phyloP scores from a whole-genome alignment of 2,888 invertebrate species.

The Tubulanus polymorphus region DNA sequence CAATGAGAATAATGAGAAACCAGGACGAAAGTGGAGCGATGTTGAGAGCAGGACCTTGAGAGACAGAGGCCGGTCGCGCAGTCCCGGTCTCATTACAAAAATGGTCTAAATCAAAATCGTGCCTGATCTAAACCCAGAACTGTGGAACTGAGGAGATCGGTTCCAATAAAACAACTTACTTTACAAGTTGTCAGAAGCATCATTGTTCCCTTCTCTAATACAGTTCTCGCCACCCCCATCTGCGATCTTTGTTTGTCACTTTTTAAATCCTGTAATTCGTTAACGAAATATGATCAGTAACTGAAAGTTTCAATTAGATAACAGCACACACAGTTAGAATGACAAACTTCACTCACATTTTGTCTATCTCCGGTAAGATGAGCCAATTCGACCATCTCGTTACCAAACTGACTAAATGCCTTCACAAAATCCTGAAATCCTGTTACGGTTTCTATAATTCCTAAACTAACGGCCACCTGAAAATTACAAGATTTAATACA shows the following conservation, averaged over 20 bases:
- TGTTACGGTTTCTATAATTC: constrained; percentile 56
- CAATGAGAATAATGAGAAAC: too few species aligned
- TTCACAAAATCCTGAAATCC: constrained; percentile 87
- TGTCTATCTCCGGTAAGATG: constrained; percentile 80
- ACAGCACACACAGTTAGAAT: too few species aligned
- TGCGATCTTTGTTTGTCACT: constrained; percentile 93
- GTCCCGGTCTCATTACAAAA: too few species aligned
- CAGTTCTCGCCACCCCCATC: constrained; percentile 92
- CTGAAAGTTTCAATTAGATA: too few species aligned
- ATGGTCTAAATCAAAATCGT: too few species aligned
- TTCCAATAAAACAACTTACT: constrained; percentile 59
- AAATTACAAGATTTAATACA: constrained; percentile 11
- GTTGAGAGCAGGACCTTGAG: too few species aligned
- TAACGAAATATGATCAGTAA: too few species aligned
- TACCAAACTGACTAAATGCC: constrained; percentile 96
- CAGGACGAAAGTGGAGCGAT: too few species aligned
- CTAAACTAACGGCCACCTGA: constrained; percentile 54
- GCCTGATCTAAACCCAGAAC: too few species aligned
- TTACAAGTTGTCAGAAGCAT: constrained; percentile 96
- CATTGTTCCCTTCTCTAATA: constrained; percentile 92
- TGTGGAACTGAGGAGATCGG: too few species aligned
- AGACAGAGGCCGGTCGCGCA: too few species aligned
- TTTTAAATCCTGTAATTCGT: constrained; percentile 56
- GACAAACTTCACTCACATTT: constrained; percentile 60
- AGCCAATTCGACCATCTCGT: constrained; percentile 97